Conservation (phyloP, 2,888 invertebrate species). For the Plagiodera versicolora region DNA sequence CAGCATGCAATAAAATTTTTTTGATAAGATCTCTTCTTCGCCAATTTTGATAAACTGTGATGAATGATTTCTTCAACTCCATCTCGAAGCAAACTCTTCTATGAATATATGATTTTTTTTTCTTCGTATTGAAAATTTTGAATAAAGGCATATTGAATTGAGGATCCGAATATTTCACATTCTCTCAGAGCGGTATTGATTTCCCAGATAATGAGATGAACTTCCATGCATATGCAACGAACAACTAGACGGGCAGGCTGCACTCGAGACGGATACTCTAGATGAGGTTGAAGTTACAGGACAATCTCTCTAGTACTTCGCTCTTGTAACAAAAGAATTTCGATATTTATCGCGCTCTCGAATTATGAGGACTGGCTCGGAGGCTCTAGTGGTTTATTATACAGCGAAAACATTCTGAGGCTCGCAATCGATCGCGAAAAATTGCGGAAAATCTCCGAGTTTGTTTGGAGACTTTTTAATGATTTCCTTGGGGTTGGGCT, state of each 20-base stretch:
- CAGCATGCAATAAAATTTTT: too few species aligned
- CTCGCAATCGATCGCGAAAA: background rate
- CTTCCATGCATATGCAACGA: background rate
- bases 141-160: too few species aligned
- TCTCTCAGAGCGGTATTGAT: background rate
- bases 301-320: conserved; percentile 4
- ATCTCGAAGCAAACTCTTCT: too few species aligned
- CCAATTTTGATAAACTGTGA: too few species aligned
- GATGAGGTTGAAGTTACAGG: background rate
- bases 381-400: background rate
- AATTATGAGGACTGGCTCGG: conserved; percentile 12
- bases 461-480: background rate
- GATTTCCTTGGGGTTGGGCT: background rate
- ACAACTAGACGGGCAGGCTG: background rate
- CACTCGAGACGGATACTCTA: background rate
- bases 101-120: too few species aligned
- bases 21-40: too few species aligned
- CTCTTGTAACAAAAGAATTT: conserved; percentile 3
- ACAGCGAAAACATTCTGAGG: background rate
- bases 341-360: conserved; percentile 25
- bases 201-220: background rate
- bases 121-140: too few species aligned
- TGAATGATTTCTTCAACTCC: too few species aligned
- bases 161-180: background rate
- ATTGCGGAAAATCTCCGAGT: background rate